Percentiles rank a stretch among this genome's conserved stretches.
Evolutionary conservation across 2,888 invertebrate genomes (phyloP).

Genomic region (Charanyca ferruginea): DNA sequence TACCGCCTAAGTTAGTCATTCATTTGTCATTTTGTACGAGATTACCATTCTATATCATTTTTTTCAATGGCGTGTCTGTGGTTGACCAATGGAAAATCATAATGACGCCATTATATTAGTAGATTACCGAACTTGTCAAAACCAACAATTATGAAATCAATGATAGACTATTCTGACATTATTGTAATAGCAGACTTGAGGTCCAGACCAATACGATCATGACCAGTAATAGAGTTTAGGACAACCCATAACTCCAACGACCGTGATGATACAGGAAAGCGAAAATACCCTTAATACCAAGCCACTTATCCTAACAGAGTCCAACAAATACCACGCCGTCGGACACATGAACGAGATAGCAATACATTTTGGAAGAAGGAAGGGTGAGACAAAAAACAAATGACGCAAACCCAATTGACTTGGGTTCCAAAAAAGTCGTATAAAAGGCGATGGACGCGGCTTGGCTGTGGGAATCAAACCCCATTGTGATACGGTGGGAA

Average conservation of each 20-base stretch:
- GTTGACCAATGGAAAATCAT: too few relatives aligned
- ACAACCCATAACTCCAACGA: slow-evolving; percentile 12
- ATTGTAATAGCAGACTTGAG: too few relatives aligned
- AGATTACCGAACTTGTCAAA: too few relatives aligned
- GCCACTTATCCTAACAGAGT: slow-evolving; percentile 56
- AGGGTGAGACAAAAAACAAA: slow-evolving; percentile 58
- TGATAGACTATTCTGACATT: too few relatives aligned
- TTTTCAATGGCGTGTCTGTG: too few relatives aligned
- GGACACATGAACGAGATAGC: slow-evolving; percentile 34
- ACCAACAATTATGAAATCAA: too few relatives aligned
- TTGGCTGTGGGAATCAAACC: slow-evolving; percentile 74
- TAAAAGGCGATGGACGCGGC: slow-evolving; percentile 65
- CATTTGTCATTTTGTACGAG: too few relatives aligned
- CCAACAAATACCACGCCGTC: slow-evolving; percentile 44
- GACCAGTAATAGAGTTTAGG: slow-evolving; percentile 25
- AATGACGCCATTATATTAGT: too few relatives aligned
- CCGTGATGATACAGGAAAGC: slow-evolving; percentile 20
- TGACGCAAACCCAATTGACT: slow-evolving; percentile 67
- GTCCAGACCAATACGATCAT: slow-evolving; percentile 27
- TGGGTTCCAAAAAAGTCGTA: slow-evolving; percentile 62
- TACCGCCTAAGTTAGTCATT: too few relatives aligned
- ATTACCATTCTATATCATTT: too few relatives aligned
- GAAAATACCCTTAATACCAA: slow-evolving; percentile 50
- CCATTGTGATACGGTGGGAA: slow-evolving; percentile 77
- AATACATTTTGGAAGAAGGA: slow-evolving; percentile 27